A percentile compares a stretch with the other conserved stretches of the same genome.
These are phyloP conservation scores for Synergus umbraculus DNA, from an alignment of 2,888 invertebrate genomes.

Conservation along the genomic window DNA sequence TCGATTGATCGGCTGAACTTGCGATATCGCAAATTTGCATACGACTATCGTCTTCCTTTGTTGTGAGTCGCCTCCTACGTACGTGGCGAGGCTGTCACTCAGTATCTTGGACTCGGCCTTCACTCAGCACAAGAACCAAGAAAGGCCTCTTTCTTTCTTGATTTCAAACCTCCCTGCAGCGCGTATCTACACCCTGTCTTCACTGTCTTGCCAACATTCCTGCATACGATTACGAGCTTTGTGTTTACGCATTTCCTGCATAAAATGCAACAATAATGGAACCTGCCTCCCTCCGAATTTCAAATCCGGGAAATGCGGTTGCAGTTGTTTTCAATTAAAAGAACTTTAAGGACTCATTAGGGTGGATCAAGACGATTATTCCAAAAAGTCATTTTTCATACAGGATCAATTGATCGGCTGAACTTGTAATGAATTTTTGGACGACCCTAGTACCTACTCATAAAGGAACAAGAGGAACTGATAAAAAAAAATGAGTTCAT, in stretches of 20 bases:
- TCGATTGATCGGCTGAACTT: slow-evolving; percentile 48
- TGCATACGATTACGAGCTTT: slow-evolving; percentile 74
- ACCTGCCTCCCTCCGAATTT: neutral
- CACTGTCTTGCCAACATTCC: slow-evolving; percentile 72
- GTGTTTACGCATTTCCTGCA: slow-evolving; percentile 69
- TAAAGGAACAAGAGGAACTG: neutral
- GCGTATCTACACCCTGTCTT: slow-evolving; percentile 68
- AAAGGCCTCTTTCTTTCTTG: slow-evolving; percentile 56
- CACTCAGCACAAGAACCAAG: slow-evolving; percentile 51
- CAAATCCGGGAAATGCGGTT: neutral
- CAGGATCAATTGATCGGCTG: too few relatives aligned
- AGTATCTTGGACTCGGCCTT: slow-evolving; percentile 62
- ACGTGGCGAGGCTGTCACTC: slow-evolving; percentile 73
- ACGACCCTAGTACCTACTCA: neutral
- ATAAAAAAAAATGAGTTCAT: too few relatives aligned
- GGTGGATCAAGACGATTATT: too few relatives aligned
- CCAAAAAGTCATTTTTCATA: too few relatives aligned
- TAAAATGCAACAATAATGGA: slow-evolving; percentile 49
- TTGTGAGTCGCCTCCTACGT: slow-evolving; percentile 74
- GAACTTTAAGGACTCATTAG: neutral
- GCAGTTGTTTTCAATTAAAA: neutral
- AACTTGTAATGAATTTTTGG: too few relatives aligned
- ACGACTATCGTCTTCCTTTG: slow-evolving; percentile 72
- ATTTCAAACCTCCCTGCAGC: slow-evolving; percentile 69
- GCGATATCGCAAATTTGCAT: slow-evolving; percentile 69